Percentiles rank a stretch among this genome's conserved stretches.
These are phyloP conservation scores for Caenorhabditis inopinata DNA, from an alignment of 1,140 invertebrate species.

Conservation along the genomic window DNA sequence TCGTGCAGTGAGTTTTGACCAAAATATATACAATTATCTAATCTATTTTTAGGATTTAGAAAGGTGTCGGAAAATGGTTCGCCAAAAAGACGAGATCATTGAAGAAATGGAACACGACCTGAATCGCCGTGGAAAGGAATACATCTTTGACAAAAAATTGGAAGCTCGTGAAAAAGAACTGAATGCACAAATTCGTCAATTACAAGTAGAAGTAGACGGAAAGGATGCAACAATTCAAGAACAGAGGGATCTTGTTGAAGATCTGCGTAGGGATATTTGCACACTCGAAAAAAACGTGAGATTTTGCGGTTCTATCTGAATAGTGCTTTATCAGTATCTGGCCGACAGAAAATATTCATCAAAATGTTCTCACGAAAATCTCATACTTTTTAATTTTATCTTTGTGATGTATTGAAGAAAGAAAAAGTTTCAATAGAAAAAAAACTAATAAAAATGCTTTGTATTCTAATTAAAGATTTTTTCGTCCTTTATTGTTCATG, in stretches of 20 bases:
- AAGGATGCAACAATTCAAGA: neutral
- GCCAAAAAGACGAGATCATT: conserved; percentile 8
- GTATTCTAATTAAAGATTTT: no score
- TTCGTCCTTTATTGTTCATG: no score
- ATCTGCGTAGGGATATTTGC: neutral
- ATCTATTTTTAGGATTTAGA: neutral
- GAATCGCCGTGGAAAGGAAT: neutral
- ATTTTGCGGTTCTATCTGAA: no score
- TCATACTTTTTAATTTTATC: no score
- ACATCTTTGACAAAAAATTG: neutral
- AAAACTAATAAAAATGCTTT: no score
- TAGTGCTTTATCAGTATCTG: no score
- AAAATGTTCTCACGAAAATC: no score
- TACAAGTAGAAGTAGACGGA: neutral
- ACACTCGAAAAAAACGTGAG: neutral
- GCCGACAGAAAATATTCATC: no score
- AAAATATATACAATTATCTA: neutral
- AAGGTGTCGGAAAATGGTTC: neutral
- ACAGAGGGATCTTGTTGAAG: neutral
- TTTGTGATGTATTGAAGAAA: no score
- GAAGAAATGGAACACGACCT: conserved; percentile 10
- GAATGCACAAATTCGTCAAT: neutral
- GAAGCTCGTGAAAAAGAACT: neutral
- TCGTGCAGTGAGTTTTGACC: neutral
- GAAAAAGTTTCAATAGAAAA: no score